Conservation (phyloP, 2,888 invertebrate genomes). For the Calliopum simillimum region DNA sequence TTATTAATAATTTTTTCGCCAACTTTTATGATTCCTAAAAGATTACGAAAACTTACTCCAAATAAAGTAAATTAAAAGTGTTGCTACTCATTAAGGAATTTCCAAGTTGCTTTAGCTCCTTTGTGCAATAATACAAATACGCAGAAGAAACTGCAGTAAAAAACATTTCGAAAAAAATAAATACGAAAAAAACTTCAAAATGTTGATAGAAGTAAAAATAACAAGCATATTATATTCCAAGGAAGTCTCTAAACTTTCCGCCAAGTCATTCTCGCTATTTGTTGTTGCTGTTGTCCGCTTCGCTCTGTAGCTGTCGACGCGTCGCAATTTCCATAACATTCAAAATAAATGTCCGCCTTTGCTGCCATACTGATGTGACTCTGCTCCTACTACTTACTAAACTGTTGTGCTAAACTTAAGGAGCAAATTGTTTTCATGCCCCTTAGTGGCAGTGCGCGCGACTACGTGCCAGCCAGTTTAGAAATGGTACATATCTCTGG, state of each 20-base stretch:
- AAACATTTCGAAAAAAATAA: neutral
- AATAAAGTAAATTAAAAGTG: too few relatives aligned
- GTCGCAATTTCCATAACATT: slow-evolving; percentile 28
- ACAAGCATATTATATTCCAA: neutral
- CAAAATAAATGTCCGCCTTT: slow-evolving; percentile 19
- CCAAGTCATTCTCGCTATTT: neutral
- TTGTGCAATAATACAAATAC: neutral
- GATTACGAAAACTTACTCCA: too few relatives aligned
- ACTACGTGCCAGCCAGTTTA: neutral
- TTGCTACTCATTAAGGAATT: too few relatives aligned
- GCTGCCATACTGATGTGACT: too few relatives aligned
- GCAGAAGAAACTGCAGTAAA: neutral
- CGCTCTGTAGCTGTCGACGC: slow-evolving; percentile 18
- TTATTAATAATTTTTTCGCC: too few relatives aligned
- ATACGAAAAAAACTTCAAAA: neutral
- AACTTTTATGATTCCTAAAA: too few relatives aligned
- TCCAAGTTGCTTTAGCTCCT: neutral
- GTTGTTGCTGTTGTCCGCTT: neutral
- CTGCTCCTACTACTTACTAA: too few relatives aligned
- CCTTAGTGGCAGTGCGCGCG: neutral
- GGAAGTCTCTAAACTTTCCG: slow-evolving; percentile 1
- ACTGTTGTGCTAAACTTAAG: neutral
- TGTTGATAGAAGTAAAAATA: too few relatives aligned
- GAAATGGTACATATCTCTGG: too few relatives aligned
- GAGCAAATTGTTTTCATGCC: neutral